A percentile compares a stretch with the other conserved stretches of the same genome.
Evolutionary conservation across 1,140 invertebrate species (phyloP).

Genomic region (Macrocentrus cingulum): DNA sequence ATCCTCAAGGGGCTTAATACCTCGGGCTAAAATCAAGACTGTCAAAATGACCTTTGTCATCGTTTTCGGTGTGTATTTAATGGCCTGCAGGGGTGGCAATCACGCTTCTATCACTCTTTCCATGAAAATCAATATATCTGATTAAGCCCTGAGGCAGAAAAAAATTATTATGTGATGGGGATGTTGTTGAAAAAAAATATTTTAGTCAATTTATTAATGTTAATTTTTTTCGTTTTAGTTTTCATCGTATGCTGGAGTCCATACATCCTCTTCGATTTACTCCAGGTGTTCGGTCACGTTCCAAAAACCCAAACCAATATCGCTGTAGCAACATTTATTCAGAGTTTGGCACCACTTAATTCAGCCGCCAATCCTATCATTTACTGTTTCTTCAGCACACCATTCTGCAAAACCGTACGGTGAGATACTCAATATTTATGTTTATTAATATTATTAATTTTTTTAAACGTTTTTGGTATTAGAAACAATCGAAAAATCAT

Average conservation of each 20-base stretch:
- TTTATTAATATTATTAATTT: not conserved
- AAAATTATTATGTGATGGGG: too few relatives aligned
- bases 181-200: too few relatives aligned
- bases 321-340: conserved; percentile 87
- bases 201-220: too few relatives aligned
- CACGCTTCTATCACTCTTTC: too few relatives aligned
- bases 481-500: too few relatives aligned
- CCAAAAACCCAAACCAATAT: conserved; percentile 77
- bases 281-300: conserved; percentile 87
- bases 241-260: conserved; percentile 96
- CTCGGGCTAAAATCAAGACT: conserved; percentile 93
- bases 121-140: too few relatives aligned
- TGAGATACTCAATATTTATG: conserved; percentile 53
- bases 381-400: conserved; percentile 91
- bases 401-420: conserved; percentile 85
- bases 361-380: conserved; percentile 94
- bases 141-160: too few relatives aligned
- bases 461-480: too few relatives aligned
- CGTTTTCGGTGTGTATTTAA: conserved; percentile 75
- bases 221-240: conserved; percentile 64
- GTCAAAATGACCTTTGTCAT: conserved; percentile 97
- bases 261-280: conserved; percentile 89
- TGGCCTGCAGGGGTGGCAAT: too few relatives aligned
- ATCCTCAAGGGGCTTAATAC: conserved; percentile 84
- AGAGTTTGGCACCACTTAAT: conserved; percentile 90